Percentiles rank a stretch among this genome's conserved stretches.
Evolutionary conservation across 2,888 invertebrate species (phyloP).

Genomic region (Tipula vernalis): DNA sequence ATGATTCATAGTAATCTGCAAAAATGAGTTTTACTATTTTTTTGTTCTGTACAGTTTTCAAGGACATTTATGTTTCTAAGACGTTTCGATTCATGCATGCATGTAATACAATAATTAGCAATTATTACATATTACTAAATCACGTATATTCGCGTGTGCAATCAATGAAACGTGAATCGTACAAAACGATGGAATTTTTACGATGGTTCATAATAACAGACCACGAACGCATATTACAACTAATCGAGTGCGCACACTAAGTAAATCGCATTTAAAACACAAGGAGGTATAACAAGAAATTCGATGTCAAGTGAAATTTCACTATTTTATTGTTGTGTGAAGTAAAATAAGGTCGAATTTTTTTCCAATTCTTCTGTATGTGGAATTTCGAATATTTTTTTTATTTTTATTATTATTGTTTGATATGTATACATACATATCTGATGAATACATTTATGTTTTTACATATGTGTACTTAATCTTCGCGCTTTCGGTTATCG

Average conservation of each 20-base stretch:
- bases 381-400: neutral
- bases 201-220: neutral
- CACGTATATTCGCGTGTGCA: neutral
- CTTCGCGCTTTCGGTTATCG: neutral
- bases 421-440: neutral
- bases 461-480: neutral
- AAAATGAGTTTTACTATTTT: neutral
- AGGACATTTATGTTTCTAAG: neutral
- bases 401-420: neutral
- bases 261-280: neutral
- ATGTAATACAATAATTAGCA: neutral
- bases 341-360: neutral
- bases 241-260: neutral
- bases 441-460: neutral
- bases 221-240: neutral
- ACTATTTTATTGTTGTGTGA: neutral
- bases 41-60: neutral
- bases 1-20: neutral
- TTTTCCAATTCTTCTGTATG: neutral
- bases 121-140: neutral
- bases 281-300: neutral
- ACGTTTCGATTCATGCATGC: neutral
- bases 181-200: neutral
- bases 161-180: neutral
- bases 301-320: constrained; percentile 4